Evolutionary conservation across 2,113 vertebrate genomes (phyloP), one percentile per base, ranked within the genome.

Genomic region (Butorides virescens): DNA sequence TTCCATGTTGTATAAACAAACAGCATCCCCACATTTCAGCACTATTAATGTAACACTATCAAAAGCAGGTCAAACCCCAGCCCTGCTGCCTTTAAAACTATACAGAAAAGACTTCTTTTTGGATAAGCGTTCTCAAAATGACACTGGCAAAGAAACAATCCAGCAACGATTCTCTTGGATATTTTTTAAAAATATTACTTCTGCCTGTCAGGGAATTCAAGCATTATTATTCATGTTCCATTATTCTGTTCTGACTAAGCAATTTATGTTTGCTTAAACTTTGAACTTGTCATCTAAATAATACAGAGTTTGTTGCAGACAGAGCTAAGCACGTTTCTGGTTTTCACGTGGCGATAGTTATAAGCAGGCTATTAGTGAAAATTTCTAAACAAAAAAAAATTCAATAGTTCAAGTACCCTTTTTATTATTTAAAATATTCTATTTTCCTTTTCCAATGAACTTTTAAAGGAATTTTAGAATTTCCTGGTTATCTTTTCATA

Each of bases 241-340:
- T 44, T 85, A 37, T 86, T 75, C 68, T 93, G 49, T 76, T 94
- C 68, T 93, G 90, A 86, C 34, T 90, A 91, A 77, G 26, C 36
- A 88, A 94, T 96, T 83, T 82, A 90, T 52, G 46, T 68, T 77
- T 59, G 56, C 52, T 78, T 90, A 61, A 90, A 90, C 68, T 94
- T 55, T 55, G 76, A 91, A 77, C 84, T 88, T 90, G 53, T 39
- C 88, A 89, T 65, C 71, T 93, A 92, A 82, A 85, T 58, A 91
- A 80, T 8, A 77, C 0, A 11, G 29, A 79, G 11, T 63, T 79
- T 79, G 61, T 50, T 92, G 72, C 62, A 67, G 27, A 36, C 34
- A 80, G n/a, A 93, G 42, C 52, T 86, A 70, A 81, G 44, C 11
- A 39, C 12, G 10, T 65, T 89, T 91, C 37, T 42, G 23, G 42